Evolutionary conservation across 1,140 invertebrate genomes (phyloP), one percentile per base, ranked within the genome.

Genomic region (Apis cerana): DNA sequence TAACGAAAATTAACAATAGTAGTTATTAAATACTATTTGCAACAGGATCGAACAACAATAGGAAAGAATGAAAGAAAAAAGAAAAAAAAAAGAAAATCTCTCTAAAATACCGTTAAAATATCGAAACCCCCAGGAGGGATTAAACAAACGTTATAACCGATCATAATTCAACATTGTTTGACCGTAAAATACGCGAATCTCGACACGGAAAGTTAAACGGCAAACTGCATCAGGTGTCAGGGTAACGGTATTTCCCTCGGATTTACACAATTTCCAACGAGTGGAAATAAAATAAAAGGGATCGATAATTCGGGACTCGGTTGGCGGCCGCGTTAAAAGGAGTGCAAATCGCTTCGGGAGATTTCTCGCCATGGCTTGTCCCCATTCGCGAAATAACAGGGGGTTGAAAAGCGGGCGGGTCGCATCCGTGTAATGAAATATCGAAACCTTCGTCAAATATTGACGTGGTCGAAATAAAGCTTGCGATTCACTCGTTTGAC

Each of bases 381-480:
- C 27, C 33, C 56, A 33, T 75, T 75, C 48, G 48, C 71, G 58
- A 48, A 75, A 61, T 48, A 72, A 58, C 70, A 19, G n/a, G 1
- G 43, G 13, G 54, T 1, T 2, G 19, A 7, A 15, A 3, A 67
- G 15, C 1, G 67, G 48, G 67, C 2, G 11, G 68, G 15, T 15
- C 15, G 54, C n/a, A 13, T 23, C 61, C 15, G 27, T 71, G 67
- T 82, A 82, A 82, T 82, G 75, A 82, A 82, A 82, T 82, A 82
- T 78, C 75, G 81, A 77, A 77, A 77, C 65, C 75, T 69, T 78
- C 59, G 58, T 77, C 81, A 82, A 77, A 82, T 82, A 82, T 82
- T 82, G 81, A 82, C 81, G 68, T 50, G 75, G 67, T 52, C 65
- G 65, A 71, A 77, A 82, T 77, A 77, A 77, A 82, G 81, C 75